phyloP scores from a whole-genome alignment of 1,140 invertebrate species.

The Lutraria rhynchaena region DNA sequence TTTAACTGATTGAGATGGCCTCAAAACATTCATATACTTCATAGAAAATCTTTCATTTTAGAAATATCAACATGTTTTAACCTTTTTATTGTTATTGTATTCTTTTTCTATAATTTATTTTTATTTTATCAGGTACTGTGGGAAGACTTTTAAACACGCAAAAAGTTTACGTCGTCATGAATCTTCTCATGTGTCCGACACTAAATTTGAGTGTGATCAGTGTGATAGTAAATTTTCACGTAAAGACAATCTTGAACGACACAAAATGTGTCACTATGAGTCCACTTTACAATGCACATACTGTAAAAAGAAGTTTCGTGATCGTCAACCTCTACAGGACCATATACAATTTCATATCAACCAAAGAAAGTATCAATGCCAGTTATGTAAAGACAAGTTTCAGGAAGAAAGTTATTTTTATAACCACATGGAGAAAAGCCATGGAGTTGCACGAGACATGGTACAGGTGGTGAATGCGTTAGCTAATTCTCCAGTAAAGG shows the following conservation, averaged over 20 bases:
- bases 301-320: conserved; percentile 49
- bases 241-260: conserved; percentile 55
- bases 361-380: conserved; percentile 25
- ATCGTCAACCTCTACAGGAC: conserved; percentile 43
- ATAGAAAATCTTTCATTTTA: too few relatives aligned
- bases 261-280: conserved; percentile 53
- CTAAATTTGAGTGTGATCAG: conserved; percentile 45
- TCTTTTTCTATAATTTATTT: neutral
- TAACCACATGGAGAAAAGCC: conserved; percentile 54
- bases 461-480: conserved; percentile 31
- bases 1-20: too few relatives aligned
- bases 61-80: too few relatives aligned
- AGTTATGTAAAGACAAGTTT: conserved; percentile 49
- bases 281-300: conserved; percentile 33
- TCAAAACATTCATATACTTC: too few relatives aligned
- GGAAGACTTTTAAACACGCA: conserved; percentile 52
- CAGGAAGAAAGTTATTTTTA: conserved; percentile 47
- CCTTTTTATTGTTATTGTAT: too few relatives aligned
- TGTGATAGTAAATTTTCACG: conserved; percentile 55
- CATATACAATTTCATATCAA: conserved; percentile 54
- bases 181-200: conserved; percentile 26
- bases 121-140: conserved; percentile 41
- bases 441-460: conserved; percentile 30
- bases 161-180: conserved; percentile 59
- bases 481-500: neutral